Conservation (phyloP, 2,113 vertebrate genomes). For the Melanotaenia duboulayi region DNA sequence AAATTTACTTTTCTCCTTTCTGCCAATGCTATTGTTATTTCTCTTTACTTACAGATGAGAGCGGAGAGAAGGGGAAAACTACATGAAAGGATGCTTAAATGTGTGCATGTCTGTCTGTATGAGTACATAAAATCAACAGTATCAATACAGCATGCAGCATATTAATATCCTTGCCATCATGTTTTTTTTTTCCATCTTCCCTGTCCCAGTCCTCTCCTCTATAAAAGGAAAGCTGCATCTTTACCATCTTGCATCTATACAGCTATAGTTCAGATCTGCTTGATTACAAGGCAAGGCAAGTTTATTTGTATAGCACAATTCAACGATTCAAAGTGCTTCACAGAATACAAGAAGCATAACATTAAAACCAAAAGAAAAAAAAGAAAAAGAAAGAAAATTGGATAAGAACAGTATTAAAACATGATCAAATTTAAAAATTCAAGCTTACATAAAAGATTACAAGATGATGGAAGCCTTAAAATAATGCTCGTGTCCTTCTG, state of each 20-base stretch:
- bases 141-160: conserved; percentile 20
- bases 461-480: conserved; percentile 26
- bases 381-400: too few species aligned
- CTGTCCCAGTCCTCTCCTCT: neutral
- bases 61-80: neutral
- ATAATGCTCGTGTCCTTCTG: conserved; percentile 19
- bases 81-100: neutral
- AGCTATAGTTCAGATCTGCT: conserved; percentile 18
- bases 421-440: too few species aligned
- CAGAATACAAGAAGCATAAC: too few species aligned
- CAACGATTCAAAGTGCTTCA: too few species aligned
- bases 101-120: conserved; percentile 1
- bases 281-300: conserved; percentile 13
- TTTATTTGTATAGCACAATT: too few species aligned
- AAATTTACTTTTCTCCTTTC: conserved; percentile 45
- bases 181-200: conserved; percentile 20
- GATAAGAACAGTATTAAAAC: too few species aligned
- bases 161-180: conserved; percentile 27
- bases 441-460: too few species aligned
- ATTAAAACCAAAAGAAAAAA: too few species aligned
- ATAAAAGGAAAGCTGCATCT: neutral
- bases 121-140: conserved; percentile 11
- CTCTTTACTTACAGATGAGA: conserved; percentile 47
- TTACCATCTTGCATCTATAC: conserved; percentile 10
- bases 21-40: conserved; percentile 32